Evolutionary conservation across 2,797 vertebrate species (phyloP), one percentile per base, ranked within the genome.

Genomic region (Brachyrhaphis roseni): DNA sequence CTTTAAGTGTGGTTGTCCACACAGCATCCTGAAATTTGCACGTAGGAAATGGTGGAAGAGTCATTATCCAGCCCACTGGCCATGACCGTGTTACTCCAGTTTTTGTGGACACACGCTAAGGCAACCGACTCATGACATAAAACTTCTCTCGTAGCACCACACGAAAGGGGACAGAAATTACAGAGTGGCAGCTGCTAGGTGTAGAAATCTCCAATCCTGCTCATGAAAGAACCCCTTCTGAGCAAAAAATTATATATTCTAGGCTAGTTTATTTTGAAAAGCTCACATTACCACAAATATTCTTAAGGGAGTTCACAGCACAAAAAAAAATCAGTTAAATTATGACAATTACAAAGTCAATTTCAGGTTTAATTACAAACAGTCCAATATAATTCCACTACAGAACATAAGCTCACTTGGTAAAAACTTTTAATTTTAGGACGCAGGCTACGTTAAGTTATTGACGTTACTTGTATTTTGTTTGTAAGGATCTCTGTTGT

Each of bases 21-120:
- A 78, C 88, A 90, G 92, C 90, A 90, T 86, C 18, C 18, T 18
- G 28, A 91, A 92, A 92, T 89, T 85, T 87, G 70, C 84, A 90
- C 85, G 87, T 86, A 87, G 84, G 78, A 92, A 89, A 89, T 85
- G n/a, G 82, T 86, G 86, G 84, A 88, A 94, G 95, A 96, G 96
- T 96, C 96, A 97, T 98, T 98, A 97, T 95, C 91, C 96, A 97
- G 97, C 93, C 94, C 97, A 97, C 88, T 97, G 96, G 94, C 95
- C 97, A 95, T 97, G 96, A 96, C 94, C 96, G 96, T 94, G 96
- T 96, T 97, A 96, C 96, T 93, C 89, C 95, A 51, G 15, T 86
- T 86, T 95, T 83, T 89, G 85, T 84, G 82, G 55, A 79, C 66
- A 79, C 39, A 75, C 34, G 45, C 70, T 76, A 75, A 53, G 62